Base-by-base conservation (phyloP, 2,888 invertebrate species). In the Drosophila pegasa region DNA sequence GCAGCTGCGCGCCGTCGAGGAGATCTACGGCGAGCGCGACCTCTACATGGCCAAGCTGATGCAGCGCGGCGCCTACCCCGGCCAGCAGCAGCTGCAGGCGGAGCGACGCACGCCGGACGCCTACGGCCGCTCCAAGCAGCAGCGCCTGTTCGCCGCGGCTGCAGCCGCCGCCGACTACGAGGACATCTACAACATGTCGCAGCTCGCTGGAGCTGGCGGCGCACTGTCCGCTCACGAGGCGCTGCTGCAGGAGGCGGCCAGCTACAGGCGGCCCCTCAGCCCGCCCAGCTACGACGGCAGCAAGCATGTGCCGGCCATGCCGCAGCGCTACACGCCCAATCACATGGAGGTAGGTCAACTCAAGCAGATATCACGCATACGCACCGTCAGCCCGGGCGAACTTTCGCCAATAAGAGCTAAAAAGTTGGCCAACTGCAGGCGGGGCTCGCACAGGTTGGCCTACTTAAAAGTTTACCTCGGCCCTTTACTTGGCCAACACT, bases 41-140 rank as follows among this genome's bases (percentile, higher is more conserved):
- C 75, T 92, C 4, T 92, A 92, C 58, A 91, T 92, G 91, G 92
- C 92, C 59, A 91, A 91, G 80, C 66, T 91, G n/a, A 89, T 91
- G 73, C 91, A 92, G 38, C 90, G 91, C 51, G 89, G 91, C 16
- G 90, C 80, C 16, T 82, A 80, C 55, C 78, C 82, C 29, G 80
- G 20, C 0, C 80, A 83, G 48, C 86, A 86, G 50, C 82, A 82
- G 9, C 67, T 91, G 66, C 92, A 92, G 41, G 90, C 91, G 3
- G 97, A 97, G 89, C 94, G 97, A 77, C 93, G 97, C 75, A 97
- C 97, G 0, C 97, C 97, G 0, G 97, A 97, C 87, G 96, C 96
- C 12, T 97, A 97, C 87, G 96, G 96, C 1, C 93, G 96, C 71
- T 95, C 95, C 2, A 93, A 93, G 80, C 90, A 93, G 79, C 90